Percentiles rank a stretch among this genome's conserved stretches.
Conservation (phyloP, 2,113 vertebrate genomes). For the Podarcis muralis region DNA sequence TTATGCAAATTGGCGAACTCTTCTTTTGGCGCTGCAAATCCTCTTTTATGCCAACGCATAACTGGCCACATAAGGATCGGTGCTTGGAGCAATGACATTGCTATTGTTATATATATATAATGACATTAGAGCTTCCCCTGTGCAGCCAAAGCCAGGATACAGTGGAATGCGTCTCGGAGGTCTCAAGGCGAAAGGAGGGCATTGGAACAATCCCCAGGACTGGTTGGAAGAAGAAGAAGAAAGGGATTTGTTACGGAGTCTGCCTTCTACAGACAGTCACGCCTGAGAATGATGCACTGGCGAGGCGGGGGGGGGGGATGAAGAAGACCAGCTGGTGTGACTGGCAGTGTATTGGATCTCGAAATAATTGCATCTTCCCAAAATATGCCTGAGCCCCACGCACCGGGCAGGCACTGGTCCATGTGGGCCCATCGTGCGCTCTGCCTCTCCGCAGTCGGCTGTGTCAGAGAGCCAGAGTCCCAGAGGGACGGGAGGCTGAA, state of each 20-base stretch:
- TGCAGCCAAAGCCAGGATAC: neutral
- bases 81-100: too few species aligned
- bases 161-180: neutral
- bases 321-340: rapidly evolving
- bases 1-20: too few species aligned
- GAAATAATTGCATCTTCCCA: rapidly evolving
- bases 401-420: rapidly evolving
- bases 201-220: neutral
- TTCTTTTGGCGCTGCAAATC: too few species aligned
- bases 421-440: rapidly evolving
- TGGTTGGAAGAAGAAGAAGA: neutral
- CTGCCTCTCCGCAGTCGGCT: rapidly evolving
- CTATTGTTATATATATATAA: too few species aligned
- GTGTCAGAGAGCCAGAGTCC: neutral
- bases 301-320: neutral
- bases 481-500: neutral
- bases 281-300: neutral
- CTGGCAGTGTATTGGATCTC: rapidly evolving
- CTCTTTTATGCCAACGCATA: too few species aligned
- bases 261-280: neutral
- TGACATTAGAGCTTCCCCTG: neutral
- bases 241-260: neutral
- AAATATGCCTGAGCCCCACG: rapidly evolving
- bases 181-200: neutral
- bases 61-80: too few species aligned